These are phyloP conservation scores for Calameuta filiformis DNA, from an alignment of 2,888 invertebrate species.

Conservation along the genomic window DNA sequence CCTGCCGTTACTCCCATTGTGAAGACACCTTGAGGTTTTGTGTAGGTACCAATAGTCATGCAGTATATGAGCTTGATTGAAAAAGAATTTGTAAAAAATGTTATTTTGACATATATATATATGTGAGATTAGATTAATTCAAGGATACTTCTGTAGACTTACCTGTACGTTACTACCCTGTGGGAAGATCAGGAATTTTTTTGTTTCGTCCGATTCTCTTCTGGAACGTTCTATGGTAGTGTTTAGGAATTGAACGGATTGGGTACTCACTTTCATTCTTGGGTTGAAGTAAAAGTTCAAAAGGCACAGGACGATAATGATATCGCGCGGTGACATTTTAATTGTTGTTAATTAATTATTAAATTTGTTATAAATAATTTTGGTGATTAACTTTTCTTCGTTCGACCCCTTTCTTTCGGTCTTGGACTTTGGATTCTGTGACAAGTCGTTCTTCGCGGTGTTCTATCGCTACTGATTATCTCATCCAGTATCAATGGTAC, in stretches of 20 bases:
- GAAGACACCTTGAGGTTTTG: slow-evolving; percentile 71
- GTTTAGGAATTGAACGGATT: neutral
- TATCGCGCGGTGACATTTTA: neutral
- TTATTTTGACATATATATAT: neutral
- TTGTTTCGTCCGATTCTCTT: slow-evolving; percentile 62
- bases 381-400: neutral
- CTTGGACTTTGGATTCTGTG: neutral
- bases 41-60: slow-evolving; percentile 69
- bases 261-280: neutral
- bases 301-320: neutral
- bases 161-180: slow-evolving; percentile 74
- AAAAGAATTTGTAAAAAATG: neutral
- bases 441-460: neutral
- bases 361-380: neutral
- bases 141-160: slow-evolving; percentile 53
- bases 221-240: neutral
- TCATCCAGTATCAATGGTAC: neutral
- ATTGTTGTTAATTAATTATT: neutral
- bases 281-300: neutral
- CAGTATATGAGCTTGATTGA: slow-evolving; percentile 71
- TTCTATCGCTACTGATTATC: neutral
- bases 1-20: slow-evolving; percentile 80
- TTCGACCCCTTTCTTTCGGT: neutral
- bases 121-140: neutral
- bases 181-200: slow-evolving; percentile 71